Base-by-base conservation (phyloP, 2,888 invertebrate genomes). In the Pristionchus entomophagus region DNA sequence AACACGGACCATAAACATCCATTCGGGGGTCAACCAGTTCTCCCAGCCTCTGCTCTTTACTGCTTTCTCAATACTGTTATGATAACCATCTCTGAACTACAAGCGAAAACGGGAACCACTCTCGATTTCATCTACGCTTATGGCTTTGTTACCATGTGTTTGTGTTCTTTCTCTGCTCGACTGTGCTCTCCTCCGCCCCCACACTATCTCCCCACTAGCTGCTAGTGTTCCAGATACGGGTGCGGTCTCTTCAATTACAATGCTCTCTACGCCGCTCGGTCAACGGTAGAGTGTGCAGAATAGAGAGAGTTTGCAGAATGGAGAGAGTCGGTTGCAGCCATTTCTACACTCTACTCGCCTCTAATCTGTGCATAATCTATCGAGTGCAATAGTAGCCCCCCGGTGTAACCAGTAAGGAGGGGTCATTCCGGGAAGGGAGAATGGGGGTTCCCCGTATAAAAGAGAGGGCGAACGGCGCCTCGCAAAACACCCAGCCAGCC, bases 41-140 rank as follows among this genome's bases (percentile, higher is more conserved):
- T 35, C 65, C 65, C 35, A 65, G 35, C 62, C 62, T 26, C 62
- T 65, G 35, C 35, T 62, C 62, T 62, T 65, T 65, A 65, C 65
- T 65, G 65, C 59, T 5, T 29, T 29, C 62, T 12, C 29, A 62
- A 3, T n/a, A 38, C 65, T 65, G 65, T 65, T 65, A 65, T 65
- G 65, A 65, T 65, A 65, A 65, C 65, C 65, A 65, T 65, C 65
- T 65, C 65, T 45, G 22, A 38, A 32, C 32, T 32, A 12, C 17
- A 45, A 2, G 65, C 29, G 65, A 65, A 65, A 26, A n/a, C 32
- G 19, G 35, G 14, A 29, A 19, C 35, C 17, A 35, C 19, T 32
- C 65, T 35, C 35, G 35, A 35, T 65, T 65, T n/a, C 65, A 45
- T 45, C 45, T 6, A 10, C 35, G 3, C 35, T 32, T 65, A 65